Conservation (phyloP, 2,797 vertebrate species). For the Bryconaethiops microstoma region DNA sequence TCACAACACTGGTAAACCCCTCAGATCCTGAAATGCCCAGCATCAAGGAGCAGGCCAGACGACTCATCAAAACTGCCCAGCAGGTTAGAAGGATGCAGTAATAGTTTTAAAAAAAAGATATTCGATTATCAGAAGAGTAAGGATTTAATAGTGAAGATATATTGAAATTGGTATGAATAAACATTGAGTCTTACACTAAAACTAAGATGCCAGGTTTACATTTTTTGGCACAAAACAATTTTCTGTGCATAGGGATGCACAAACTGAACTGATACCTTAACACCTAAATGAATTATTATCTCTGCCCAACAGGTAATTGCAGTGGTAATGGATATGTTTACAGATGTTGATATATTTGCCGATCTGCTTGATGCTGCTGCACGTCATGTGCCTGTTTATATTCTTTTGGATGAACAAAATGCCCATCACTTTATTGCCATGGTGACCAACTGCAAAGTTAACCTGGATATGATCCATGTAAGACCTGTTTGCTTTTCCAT, state of each 20-base stretch:
- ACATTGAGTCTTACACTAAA: not conserved
- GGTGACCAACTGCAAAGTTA: conserved; percentile 89
- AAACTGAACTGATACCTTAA: conserved; percentile 7
- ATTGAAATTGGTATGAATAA: not conserved
- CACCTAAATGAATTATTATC: conserved; percentile 12
- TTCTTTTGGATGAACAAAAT: conserved; percentile 92
- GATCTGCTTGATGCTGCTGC: conserved; percentile 90
- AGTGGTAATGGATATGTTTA: conserved; percentile 96
- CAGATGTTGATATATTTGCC: conserved; percentile 90
- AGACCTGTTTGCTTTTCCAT: conserved; percentile 63
- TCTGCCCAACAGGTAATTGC: conserved; percentile 86
- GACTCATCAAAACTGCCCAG: conserved; percentile 92
- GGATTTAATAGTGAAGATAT: not conserved
- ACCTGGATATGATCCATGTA: conserved; percentile 90
- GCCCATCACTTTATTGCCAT: conserved; percentile 89
- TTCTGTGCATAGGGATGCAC: not conserved
- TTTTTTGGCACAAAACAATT: not conserved
- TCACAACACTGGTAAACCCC: conserved; percentile 94
- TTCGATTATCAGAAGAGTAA: not conserved
- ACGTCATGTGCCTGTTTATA: conserved; percentile 90
- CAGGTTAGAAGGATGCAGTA: conserved; percentile 77
- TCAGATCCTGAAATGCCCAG: conserved; percentile 89
- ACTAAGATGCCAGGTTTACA: conserved; percentile 16
- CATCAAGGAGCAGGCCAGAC: conserved; percentile 94
- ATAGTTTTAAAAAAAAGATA: not conserved